These are phyloP conservation scores for Nomada flava DNA, from an alignment of 2,888 invertebrate species.

Conservation along the genomic window DNA sequence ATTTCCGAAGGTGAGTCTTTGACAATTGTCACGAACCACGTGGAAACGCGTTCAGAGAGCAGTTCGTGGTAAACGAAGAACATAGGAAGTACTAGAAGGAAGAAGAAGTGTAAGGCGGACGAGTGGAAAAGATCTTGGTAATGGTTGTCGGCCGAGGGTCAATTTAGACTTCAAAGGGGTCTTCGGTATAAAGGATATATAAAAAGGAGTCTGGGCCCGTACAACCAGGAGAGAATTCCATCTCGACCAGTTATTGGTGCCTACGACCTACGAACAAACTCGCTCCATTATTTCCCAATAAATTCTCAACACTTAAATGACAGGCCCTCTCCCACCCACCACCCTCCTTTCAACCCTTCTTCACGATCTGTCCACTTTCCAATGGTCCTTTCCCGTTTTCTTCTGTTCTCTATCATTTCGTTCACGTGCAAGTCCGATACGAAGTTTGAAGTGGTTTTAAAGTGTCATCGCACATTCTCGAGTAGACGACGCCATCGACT, in stretches of 20 bases:
- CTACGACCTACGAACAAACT: slow-evolving; percentile 62
- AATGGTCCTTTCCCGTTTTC: background rate
- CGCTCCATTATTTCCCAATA: slow-evolving; percentile 76
- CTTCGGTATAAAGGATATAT: slow-evolving; percentile 67
- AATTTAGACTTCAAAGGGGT: slow-evolving; percentile 80
- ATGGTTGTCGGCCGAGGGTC: slow-evolving; percentile 75
- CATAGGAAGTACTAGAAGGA: slow-evolving; percentile 55
- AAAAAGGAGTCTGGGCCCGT: slow-evolving; percentile 56
- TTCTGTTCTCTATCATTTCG: slow-evolving; percentile 28
- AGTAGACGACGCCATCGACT: slow-evolving; percentile 65
- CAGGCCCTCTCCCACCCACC: slow-evolving; percentile 15
- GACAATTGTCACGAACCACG: slow-evolving; percentile 63
- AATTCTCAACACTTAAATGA: slow-evolving; percentile 72
- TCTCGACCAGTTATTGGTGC: slow-evolving; percentile 62
- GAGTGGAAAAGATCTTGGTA: slow-evolving; percentile 68
- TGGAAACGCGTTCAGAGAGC: slow-evolving; percentile 28
- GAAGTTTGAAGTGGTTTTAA: slow-evolving; percentile 81
- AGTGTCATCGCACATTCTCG: slow-evolving; percentile 77
- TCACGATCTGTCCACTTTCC: slow-evolving; percentile 1
- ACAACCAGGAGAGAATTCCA: slow-evolving; percentile 64
- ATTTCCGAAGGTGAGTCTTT: slow-evolving; percentile 64
- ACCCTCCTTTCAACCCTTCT: too few species aligned
- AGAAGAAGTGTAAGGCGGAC: slow-evolving; percentile 45
- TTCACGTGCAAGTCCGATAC: slow-evolving; percentile 65
- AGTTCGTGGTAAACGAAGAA: slow-evolving; percentile 49